These are phyloP conservation scores for Diachasmimorpha longicaudata DNA, from an alignment of 1,140 invertebrate species.

Conservation along the genomic window DNA sequence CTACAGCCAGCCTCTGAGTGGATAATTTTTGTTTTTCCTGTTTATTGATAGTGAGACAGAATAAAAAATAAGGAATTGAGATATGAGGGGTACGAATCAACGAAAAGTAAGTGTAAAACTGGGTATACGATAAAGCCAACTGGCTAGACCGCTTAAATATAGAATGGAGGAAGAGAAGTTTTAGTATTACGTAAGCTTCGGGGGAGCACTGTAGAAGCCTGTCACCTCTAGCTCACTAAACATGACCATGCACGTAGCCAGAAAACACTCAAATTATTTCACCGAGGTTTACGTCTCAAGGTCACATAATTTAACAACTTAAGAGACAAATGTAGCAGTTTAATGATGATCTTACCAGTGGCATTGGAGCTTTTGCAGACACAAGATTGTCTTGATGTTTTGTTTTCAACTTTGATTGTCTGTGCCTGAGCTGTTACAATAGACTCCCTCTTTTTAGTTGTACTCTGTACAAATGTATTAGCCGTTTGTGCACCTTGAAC, in stretches of 20 bases:
- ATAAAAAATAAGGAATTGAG: neutral
- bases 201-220: neutral
- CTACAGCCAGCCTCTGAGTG: slow-evolving; percentile 59
- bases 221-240: slow-evolving; percentile 4
- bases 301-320: neutral
- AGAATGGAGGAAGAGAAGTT: slow-evolving; percentile 28
- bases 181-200: slow-evolving; percentile 31
- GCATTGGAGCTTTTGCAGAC: slow-evolving; percentile 53
- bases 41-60: too few species aligned
- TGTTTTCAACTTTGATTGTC: slow-evolving; percentile 56
- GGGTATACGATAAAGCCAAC: slow-evolving; percentile 3
- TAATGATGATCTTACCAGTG: slow-evolving; percentile 28
- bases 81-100: too few species aligned
- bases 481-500: slow-evolving; percentile 41
- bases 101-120: neutral
- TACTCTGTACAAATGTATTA: slow-evolving; percentile 38
- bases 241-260: neutral
- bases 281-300: neutral
- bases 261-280: neutral
- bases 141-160: slow-evolving; percentile 31
- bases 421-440: slow-evolving; percentile 44
- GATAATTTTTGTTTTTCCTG: slow-evolving; percentile 55
- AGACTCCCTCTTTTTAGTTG: slow-evolving; percentile 51
- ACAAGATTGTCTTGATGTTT: slow-evolving; percentile 50
- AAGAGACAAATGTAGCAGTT: neutral